Evolutionary conservation across 2,888 invertebrate genomes (phyloP), one percentile per base, ranked within the genome.

Genomic region (Leptopilina drosophilae): DNA sequence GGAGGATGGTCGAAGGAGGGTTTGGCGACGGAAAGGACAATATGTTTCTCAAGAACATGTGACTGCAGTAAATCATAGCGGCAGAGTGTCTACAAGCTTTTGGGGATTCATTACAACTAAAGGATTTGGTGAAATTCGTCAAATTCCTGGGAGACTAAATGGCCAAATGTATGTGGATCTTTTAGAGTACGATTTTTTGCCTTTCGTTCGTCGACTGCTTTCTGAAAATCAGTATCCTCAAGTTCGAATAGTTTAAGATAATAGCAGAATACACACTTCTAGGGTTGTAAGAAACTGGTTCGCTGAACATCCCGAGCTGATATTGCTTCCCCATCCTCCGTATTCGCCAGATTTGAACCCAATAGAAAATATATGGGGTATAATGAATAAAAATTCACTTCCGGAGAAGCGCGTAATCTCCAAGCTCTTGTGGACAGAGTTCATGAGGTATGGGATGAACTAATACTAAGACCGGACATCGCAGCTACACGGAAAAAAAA

Each of bases 361-460:
- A 0, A 85, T 85, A 2, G 84, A 86, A 66, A 86, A 85, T 73
- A 64, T 85, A 12, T 85, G 85, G 86, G 82, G 84, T 33, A 77
- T 80, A n/a, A 78, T 84, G 77, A 14, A 53, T 12, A 53, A 53
- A 53, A 78, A 66, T 69, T 62, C 9, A 64, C n/a, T 0, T 11
- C 56, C 6, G 56, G 56, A 4, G 56, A 56, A 56, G 6, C 56
- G 56, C 56, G 56, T n/a, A 56, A 56, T 11, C 9, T 56, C 4
- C 56, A 12, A n/a, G 14, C 12, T 1, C 56, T 14, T 56, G 56
- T 56, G 1, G 56, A 56, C 56, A 56, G n/a, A n/a, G 56, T 56
- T 14, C 56, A 56, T 5, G 56, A 56, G 7, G 14, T 56, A n/a
- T 56, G 56, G 14, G 56, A 56, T 14, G 14, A 56, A 56, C 5